Percentiles rank a stretch among this genome's conserved stretches.
phyloP scores from a whole-genome alignment of 2,113 vertebrate genomes.

The Heterochromis multidens region DNA sequence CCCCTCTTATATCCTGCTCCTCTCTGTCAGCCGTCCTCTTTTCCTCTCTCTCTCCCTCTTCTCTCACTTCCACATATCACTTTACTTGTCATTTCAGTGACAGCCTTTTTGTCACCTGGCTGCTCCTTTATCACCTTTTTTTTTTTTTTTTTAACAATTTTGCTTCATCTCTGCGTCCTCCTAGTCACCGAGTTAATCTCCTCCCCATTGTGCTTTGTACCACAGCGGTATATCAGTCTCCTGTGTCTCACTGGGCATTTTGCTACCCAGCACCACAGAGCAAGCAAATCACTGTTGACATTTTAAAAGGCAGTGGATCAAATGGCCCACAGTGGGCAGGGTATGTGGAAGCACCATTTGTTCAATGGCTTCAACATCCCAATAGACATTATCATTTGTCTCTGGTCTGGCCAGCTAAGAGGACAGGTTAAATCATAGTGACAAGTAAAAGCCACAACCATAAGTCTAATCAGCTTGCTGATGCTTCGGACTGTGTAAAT shows the following conservation, averaged over 20 bases:
- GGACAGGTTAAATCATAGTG: slow-evolving; percentile 67
- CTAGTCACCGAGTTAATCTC: slow-evolving; percentile 45
- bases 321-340: slow-evolving; percentile 59
- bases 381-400: slow-evolving; percentile 66
- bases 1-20: slow-evolving; percentile 6
- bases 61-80: slow-evolving; percentile 32
- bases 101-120: slow-evolving; percentile 37
- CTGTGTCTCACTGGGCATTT: slow-evolving; percentile 51
- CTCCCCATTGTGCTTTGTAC: slow-evolving; percentile 38
- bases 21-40: neutral
- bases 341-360: slow-evolving; percentile 59
- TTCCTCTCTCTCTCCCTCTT: neutral
- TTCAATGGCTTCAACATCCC: slow-evolving; percentile 68
- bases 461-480: slow-evolving; percentile 52
- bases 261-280: slow-evolving; percentile 49
- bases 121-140: slow-evolving; percentile 20
- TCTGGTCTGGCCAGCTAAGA: slow-evolving; percentile 55
- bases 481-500: slow-evolving; percentile 37
- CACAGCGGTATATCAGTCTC: slow-evolving; percentile 52
- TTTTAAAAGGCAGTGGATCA: slow-evolving; percentile 75
- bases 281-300: slow-evolving; percentile 75
- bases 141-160: slow-evolving; percentile 6
- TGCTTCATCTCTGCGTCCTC: slow-evolving; percentile 44
- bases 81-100: slow-evolving; percentile 35
- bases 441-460: slow-evolving; percentile 52